A percentile compares a stretch with the other conserved stretches of the same genome.
These are phyloP conservation scores for Metalampra italica DNA, from an alignment of 2,888 invertebrate species.

Conservation along the genomic window DNA sequence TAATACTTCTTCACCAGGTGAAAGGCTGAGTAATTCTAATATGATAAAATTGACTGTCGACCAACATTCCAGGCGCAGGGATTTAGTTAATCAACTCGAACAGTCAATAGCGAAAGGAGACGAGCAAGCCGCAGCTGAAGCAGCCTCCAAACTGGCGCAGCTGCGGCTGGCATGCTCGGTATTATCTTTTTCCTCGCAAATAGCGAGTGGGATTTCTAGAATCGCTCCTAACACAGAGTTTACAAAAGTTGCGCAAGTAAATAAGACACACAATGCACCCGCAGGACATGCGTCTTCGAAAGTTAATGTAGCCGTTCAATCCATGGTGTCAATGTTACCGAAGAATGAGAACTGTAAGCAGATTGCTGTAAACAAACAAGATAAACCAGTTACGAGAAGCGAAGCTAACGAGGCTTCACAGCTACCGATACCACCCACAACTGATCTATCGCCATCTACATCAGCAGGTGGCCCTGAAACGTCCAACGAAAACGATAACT, in stretches of 20 bases:
- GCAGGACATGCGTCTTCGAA: background rate
- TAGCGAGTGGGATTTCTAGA: conserved; percentile 39
- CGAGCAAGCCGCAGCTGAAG: conserved; percentile 84
- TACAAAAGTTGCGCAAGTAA: background rate
- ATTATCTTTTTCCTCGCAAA: conserved; percentile 66
- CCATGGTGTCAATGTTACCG: background rate
- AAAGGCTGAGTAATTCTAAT: conserved; percentile 8
- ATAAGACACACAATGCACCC: background rate
- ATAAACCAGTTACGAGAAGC: background rate
- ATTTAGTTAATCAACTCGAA: conserved; percentile 84
- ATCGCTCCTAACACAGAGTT: conserved; percentile 12
- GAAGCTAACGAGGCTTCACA: background rate
- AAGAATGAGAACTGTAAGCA: background rate
- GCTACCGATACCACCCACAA: too few species aligned
- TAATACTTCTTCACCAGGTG: background rate
- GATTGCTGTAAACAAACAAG: background rate
- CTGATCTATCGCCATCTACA: background rate
- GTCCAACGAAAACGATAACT: conserved; percentile 11
- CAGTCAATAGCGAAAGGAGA: conserved; percentile 88
- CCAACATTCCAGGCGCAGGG: conserved; percentile 53
- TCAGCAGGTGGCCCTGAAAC: conserved; percentile 3
- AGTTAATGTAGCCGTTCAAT: conserved; percentile 1
- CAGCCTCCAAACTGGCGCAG: conserved; percentile 87
- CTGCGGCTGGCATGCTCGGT: conserved; percentile 86
- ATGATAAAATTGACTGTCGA: conserved; percentile 24